Percentiles rank a stretch among this genome's conserved stretches.
Conservation (phyloP, 2,888 invertebrate species). For the Pomacea canaliculata region DNA sequence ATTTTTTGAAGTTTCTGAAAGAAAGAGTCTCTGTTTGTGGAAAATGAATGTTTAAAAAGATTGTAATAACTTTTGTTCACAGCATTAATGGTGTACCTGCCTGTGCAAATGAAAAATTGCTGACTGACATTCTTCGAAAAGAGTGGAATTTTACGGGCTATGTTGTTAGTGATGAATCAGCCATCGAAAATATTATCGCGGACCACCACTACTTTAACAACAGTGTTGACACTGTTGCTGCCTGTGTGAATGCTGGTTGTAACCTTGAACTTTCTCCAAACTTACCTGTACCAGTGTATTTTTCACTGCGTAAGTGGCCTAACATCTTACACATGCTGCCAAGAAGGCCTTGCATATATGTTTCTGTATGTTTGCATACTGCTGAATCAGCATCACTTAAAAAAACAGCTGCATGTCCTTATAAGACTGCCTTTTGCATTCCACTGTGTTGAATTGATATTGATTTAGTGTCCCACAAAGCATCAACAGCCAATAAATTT, state of each 20-base stretch:
- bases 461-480: too few species aligned
- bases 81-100: conserved; percentile 65
- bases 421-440: too few species aligned
- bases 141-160: conserved; percentile 64
- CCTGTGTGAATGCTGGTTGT: conserved; percentile 52
- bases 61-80: conserved; percentile 3
- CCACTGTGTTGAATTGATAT: too few species aligned
- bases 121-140: conserved; percentile 57
- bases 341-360: too few species aligned
- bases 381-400: too few species aligned
- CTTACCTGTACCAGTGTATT: conserved; percentile 26
- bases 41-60: too few species aligned
- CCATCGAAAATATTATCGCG: conserved; percentile 54
- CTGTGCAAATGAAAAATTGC: conserved; percentile 57
- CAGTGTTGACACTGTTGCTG: conserved; percentile 51
- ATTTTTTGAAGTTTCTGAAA: too few species aligned
- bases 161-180: conserved; percentile 63
- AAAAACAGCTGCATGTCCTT: too few species aligned
- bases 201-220: conserved; percentile 54
- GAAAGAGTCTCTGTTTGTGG: too few species aligned
- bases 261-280: conserved; percentile 52
- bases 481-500: too few species aligned
- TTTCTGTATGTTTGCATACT: too few species aligned
- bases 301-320: conserved; percentile 21
- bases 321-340: too few species aligned